These are phyloP conservation scores for Oligia latruncula DNA, from an alignment of 2,888 invertebrate species.

Conservation along the genomic window DNA sequence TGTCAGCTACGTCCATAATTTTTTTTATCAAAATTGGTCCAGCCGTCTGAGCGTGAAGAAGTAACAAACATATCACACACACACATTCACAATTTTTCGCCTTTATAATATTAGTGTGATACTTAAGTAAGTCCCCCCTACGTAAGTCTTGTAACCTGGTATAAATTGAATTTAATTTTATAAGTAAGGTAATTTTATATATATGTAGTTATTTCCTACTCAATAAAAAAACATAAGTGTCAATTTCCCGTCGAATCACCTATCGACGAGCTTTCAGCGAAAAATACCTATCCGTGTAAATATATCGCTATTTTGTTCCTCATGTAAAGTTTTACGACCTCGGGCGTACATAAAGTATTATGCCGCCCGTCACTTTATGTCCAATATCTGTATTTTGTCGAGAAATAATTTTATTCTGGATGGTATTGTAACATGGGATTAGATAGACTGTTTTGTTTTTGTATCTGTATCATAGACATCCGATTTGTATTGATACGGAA, in stretches of 20 bases:
- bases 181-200: not conserved
- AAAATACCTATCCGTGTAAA: constrained; percentile 50
- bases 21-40: too few species aligned
- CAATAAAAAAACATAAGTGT: not conserved
- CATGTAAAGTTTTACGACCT: constrained; percentile 70
- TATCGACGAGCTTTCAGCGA: constrained; percentile 12
- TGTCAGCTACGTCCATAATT: too few species aligned
- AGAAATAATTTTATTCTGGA: constrained; percentile 26
- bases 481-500: not conserved
- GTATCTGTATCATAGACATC: not conserved
- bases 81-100: too few species aligned
- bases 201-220: not conserved
- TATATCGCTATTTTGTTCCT: constrained; percentile 69
- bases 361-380: constrained; percentile 37
- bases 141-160: not conserved
- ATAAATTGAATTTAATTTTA: not conserved
- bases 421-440: constrained; percentile 6
- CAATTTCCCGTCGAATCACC: constrained; percentile 11
- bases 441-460: not conserved
- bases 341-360: constrained; percentile 55
- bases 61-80: too few species aligned
- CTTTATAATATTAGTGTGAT: too few species aligned
- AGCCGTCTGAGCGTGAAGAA: too few species aligned
- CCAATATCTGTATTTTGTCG: constrained; percentile 47
- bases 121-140: not conserved